These are phyloP conservation scores for Channa maculata DNA, from an alignment of 2,113 vertebrate species.

Conservation along the genomic window DNA sequence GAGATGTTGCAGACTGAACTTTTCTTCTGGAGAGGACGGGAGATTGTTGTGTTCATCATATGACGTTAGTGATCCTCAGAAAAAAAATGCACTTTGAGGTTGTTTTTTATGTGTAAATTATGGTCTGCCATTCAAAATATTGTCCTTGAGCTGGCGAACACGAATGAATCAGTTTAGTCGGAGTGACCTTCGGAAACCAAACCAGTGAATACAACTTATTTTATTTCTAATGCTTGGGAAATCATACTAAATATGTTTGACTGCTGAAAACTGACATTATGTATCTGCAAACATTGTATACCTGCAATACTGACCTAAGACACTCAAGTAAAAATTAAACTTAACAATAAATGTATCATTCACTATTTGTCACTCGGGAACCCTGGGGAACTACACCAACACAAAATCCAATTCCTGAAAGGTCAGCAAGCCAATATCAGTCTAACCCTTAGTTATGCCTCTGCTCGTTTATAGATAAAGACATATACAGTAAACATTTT, in stretches of 20 bases:
- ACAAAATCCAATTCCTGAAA: conserved; percentile 22
- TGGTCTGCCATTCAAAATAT: conserved; percentile 20
- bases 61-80: conserved; percentile 3
- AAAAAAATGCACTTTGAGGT: conserved; percentile 23
- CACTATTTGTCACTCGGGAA: neutral
- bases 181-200: neutral
- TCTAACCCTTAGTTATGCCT: neutral
- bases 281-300: neutral
- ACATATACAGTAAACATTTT: neutral
- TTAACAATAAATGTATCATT: no score
- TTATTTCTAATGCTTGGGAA: neutral
- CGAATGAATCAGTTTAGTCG: conserved; percentile 37
- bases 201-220: conserved; percentile 11
- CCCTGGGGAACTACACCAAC: neutral
- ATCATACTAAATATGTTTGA: conserved; percentile 6
- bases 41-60: neutral
- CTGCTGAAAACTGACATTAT: conserved; percentile 12
- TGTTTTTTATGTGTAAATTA: neutral
- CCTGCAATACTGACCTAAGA: neutral
- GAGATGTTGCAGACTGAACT: conserved; percentile 19
- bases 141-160: conserved; percentile 45
- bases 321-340: neutral
- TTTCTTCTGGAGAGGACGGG: neutral
- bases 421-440: neutral
- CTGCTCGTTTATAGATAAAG: neutral